Conservation (phyloP, 30 jellyfish, hydroid and myxozoan species). For the Turritopsis rubra region DNA sequence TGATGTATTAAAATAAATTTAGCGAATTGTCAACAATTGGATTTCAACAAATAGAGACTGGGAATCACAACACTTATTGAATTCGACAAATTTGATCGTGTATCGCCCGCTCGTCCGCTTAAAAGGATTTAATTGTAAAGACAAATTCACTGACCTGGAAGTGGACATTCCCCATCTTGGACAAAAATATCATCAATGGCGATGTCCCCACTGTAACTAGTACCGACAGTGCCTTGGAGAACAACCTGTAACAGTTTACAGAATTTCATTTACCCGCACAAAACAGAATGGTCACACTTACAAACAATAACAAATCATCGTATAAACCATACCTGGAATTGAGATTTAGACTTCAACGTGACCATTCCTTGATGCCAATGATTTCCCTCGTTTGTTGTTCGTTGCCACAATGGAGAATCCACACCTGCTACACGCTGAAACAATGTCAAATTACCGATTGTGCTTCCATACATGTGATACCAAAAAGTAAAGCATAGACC, state of each 20-base stretch:
- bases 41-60: too few species aligned
- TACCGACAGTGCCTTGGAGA: constrained; percentile 80
- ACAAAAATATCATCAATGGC: constrained; percentile 75
- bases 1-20: too few species aligned
- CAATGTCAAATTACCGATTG: constrained; percentile 68
- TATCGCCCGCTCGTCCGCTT: background rate
- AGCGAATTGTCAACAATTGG: too few species aligned
- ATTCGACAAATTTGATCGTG: background rate
- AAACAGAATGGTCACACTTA: background rate
- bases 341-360: constrained; percentile 37
- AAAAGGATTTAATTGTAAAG: background rate
- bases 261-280: background rate
- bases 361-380: constrained; percentile 76
- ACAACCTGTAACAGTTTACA: constrained; percentile 41
- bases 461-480: constrained; percentile 86
- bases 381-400: constrained; percentile 63
- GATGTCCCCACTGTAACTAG: constrained; percentile 89
- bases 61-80: too few species aligned
- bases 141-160: constrained; percentile 71
- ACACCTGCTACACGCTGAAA: constrained; percentile 33
- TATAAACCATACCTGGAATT: constrained; percentile 62
- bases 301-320: background rate
- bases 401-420: constrained; percentile 52
- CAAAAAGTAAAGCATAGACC: constrained; percentile 83
- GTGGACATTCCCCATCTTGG: constrained; percentile 67